phyloP scores from a whole-genome alignment of 2,888 invertebrate genomes.

The Aspidiotus rigidus region DNA sequence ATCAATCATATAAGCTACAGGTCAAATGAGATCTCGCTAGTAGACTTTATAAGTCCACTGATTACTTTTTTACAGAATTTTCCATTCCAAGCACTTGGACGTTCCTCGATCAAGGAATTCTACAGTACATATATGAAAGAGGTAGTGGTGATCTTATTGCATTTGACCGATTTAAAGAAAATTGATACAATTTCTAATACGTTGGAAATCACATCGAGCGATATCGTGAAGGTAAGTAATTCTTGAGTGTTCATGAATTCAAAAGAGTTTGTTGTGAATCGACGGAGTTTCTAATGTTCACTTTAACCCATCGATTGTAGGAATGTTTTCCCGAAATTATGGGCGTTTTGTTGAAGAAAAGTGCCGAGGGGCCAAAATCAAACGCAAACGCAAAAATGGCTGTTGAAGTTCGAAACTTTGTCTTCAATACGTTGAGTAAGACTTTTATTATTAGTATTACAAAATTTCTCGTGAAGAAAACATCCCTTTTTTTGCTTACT shows the following conservation, averaged over 20 bases:
- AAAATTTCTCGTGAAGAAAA: too few relatives aligned
- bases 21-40: background rate
- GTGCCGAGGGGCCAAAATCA: too few relatives aligned
- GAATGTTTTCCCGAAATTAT: conserved; percentile 19
- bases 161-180: conserved; percentile 18
- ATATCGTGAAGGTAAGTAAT: background rate
- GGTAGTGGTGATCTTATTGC: conserved; percentile 28
- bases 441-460: background rate
- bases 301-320: conserved; percentile 1
- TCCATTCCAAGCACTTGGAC: conserved; percentile 24
- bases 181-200: background rate
- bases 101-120: conserved; percentile 24
- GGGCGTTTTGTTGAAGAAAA: conserved; percentile 11
- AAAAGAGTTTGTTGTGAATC: too few relatives aligned
- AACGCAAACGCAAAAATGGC: background rate
- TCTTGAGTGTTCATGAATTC: background rate
- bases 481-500: too few relatives aligned
- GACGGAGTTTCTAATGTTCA: background rate
- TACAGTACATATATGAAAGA: conserved; percentile 12
- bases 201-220: background rate
- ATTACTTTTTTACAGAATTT: conserved; percentile 26
- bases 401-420: background rate
- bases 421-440: background rate
- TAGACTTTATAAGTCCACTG: background rate
- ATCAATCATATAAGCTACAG: background rate